Conservation (phyloP, 64 coral and sea anemone genomes). For the Acropora tenuis region DNA sequence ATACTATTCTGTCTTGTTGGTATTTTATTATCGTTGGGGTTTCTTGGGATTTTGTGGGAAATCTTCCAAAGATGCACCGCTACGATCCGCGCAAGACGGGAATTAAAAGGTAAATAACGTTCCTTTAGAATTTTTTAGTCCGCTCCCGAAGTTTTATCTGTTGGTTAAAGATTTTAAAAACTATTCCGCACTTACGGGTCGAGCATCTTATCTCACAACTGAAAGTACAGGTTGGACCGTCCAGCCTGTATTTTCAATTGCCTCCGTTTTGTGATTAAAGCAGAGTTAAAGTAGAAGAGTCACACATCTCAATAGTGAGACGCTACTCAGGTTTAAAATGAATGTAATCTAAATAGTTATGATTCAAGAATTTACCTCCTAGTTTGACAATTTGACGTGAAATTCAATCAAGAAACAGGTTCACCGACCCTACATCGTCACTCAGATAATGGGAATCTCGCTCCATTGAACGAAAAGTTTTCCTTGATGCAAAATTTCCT, state of each 20-base stretch:
- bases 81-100: background rate
- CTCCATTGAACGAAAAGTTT: conserved; percentile 5
- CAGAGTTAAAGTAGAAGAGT: no score
- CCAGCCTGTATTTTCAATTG: no score
- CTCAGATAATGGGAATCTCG: background rate
- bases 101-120: background rate
- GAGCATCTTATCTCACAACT: no score
- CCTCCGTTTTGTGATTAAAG: no score
- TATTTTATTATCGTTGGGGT: background rate
- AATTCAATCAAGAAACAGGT: background rate
- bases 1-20: background rate
- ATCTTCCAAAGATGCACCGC: background rate
- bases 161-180: no score
- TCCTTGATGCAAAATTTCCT: conserved; percentile 35
- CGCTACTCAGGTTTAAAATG: no score
- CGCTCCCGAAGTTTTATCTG: no score
- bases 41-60: background rate
- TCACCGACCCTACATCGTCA: background rate
- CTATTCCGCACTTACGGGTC: no score
- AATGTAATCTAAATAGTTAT: no score
- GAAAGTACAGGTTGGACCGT: no score
- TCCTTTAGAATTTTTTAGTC: no score
- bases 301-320: no score
- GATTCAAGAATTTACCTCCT: background rate
- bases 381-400: background rate